Base-by-base conservation (phyloP, 2,797 vertebrate species). In the Gouania willdenowi region DNA sequence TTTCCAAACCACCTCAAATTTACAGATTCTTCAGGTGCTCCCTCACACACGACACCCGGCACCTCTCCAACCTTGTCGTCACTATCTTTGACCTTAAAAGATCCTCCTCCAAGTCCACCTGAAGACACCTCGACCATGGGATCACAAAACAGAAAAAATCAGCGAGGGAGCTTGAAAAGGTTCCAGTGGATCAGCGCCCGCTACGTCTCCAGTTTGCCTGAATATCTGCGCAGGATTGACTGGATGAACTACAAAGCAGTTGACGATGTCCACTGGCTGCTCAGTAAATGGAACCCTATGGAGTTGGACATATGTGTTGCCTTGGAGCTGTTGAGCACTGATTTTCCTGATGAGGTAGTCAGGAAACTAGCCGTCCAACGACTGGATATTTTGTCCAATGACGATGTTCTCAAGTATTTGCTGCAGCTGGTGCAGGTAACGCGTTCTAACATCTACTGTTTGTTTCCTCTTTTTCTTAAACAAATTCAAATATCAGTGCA, bases 341-440 rank as follows among this genome's bases (percentile, higher is more conserved):
- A 88, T 36, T 89, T 86, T 53, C 65, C 81, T 9, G 90, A 91
- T 4, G 61, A 82, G 64, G 66, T 10, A 0, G 87, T 87, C 43
- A 75, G 89, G 40, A 75, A 33, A 15, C 57, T 91, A 8, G 87
- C 89, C 1, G 87, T 90, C 3, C 56, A 75, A 72, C 82, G 81
- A 34, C 29, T 91, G 58, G 86, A 91, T 23, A 69, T 41, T 17
- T 60, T 91, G 53, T 84, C 80, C 15, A 88, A 87, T 45, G 82
- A 87, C 14, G 85, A 89, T 6, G 65, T 91, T 1, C 31, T 89
- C 14, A 86, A 56, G 59, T 90, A 89, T 69, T 73, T 91, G 43
- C 82, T 91, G 20, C 89, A 91, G 54, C 77, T 91, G 32, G 87
- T 91, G 8, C 90, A 91, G 84, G 89, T 91, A 62, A n/a, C n/a